Percentiles rank a stretch among this genome's conserved stretches.
These are phyloP conservation scores for Ochropleura plecta DNA, from an alignment of 2,888 invertebrate species.

Conservation along the genomic window DNA sequence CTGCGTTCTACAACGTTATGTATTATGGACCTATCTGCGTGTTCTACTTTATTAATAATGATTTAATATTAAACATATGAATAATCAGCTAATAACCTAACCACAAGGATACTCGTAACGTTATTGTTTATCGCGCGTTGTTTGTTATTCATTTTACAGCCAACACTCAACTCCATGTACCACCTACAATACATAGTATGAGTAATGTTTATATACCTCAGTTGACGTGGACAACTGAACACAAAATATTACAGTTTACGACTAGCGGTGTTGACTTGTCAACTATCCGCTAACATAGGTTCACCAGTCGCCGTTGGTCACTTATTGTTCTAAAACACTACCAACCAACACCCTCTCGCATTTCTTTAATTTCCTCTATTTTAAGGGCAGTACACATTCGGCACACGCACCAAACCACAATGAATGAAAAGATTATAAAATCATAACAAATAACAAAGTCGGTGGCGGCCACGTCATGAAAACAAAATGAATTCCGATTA, in stretches of 20 bases:
- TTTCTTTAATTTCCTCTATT: not conserved
- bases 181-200: not conserved
- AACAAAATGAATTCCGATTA: conserved; percentile 7
- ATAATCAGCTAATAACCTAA: conserved; percentile 29
- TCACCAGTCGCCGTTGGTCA: not conserved
- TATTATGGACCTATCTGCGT: conserved; percentile 10
- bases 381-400: not conserved
- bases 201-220: conserved; percentile 8
- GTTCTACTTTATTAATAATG: conserved; percentile 31
- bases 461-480: not conserved
- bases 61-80: conserved; percentile 17
- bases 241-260: conserved; percentile 7
- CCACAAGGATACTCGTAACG: conserved; percentile 46
- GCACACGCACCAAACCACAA: not conserved
- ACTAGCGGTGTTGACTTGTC: not conserved
- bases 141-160: conserved; percentile 11
- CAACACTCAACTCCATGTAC: conserved; percentile 13
- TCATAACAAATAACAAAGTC: conserved; percentile 22
- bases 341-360: not conserved
- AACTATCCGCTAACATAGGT: not conserved
- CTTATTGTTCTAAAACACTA: not conserved
- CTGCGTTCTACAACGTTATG: not conserved
- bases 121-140: conserved; percentile 24
- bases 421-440: conserved; percentile 8
- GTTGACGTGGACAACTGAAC: not conserved